Percentiles rank a stretch among this genome's conserved stretches.
Conservation (phyloP, 1,140 invertebrate species). For the Pseudomyrmex cubaensis region DNA sequence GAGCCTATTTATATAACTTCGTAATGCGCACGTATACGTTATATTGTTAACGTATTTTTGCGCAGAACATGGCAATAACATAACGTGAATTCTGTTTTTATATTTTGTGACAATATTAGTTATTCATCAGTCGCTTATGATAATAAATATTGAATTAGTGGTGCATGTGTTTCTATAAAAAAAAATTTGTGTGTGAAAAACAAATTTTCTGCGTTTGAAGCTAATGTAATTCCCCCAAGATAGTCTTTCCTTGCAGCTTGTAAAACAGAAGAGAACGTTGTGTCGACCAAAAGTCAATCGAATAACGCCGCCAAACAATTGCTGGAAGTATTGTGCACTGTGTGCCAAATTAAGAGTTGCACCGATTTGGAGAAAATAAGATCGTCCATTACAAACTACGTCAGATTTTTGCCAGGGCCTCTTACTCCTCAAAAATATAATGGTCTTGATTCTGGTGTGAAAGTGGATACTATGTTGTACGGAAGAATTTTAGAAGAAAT, state of each 20-base stretch:
- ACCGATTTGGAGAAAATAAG: constrained; percentile 80
- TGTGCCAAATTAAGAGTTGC: constrained; percentile 82
- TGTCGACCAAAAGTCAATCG: constrained; percentile 77
- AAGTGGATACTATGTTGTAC: constrained; percentile 82
- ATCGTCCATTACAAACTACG: constrained; percentile 72
- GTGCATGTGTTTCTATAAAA: constrained; percentile 51
- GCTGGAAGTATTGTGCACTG: constrained; percentile 78
- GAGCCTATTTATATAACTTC: too few species aligned
- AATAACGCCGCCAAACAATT: constrained; percentile 77
- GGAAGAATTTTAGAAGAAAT: constrained; percentile 83
- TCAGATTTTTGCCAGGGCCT: constrained; percentile 86
- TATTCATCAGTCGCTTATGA: background rate
- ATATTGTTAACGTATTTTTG: too few species aligned
- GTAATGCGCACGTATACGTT: too few species aligned
- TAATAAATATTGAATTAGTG: background rate
- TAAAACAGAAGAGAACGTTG: constrained; percentile 69
- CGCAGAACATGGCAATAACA: too few species aligned
- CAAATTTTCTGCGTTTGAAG: constrained; percentile 40
- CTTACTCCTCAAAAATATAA: constrained; percentile 87
- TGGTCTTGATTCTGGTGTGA: constrained; percentile 79
- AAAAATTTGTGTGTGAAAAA: background rate
- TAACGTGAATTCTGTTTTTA: too few species aligned
- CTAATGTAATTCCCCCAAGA: constrained; percentile 80
- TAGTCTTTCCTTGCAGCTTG: constrained; percentile 82
- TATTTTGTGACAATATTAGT: background rate